A percentile compares a stretch with the other conserved stretches of the same genome.
phyloP scores from a whole-genome alignment of 2,113 vertebrate genomes.

The Bubo scandiacus region DNA sequence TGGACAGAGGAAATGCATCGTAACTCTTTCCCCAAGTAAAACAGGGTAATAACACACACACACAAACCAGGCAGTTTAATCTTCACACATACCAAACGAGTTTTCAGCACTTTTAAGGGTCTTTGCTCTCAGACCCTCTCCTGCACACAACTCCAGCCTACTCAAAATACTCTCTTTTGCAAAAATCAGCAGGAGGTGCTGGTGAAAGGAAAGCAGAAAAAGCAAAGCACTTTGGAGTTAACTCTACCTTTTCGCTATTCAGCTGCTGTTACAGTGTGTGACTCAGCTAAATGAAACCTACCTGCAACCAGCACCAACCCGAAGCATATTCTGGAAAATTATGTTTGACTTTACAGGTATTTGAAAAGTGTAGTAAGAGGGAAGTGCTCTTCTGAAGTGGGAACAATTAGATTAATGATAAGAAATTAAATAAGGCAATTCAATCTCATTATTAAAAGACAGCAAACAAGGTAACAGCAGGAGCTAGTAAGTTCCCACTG shows the following conservation, averaged over 20 bases:
- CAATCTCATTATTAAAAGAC: background rate
- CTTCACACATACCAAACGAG: background rate
- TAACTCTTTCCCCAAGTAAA: background rate
- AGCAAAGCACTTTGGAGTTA: background rate
- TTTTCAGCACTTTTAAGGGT: background rate
- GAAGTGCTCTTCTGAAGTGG: background rate
- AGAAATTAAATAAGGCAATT: background rate
- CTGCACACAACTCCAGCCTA: background rate
- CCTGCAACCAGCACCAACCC: background rate
- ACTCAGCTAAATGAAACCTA: background rate
- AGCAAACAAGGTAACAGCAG: background rate
- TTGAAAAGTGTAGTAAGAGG: background rate
- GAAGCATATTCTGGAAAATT: background rate
- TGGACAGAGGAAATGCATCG: background rate
- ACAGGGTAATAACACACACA: background rate
- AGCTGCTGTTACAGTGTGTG: background rate
- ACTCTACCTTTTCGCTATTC: background rate
- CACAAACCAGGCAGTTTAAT: background rate
- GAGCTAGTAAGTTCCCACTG: background rate
- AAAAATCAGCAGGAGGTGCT: background rate
- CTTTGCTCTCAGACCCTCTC: background rate
- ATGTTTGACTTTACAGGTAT: background rate
- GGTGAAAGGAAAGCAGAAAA: background rate
- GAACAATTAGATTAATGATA: background rate
- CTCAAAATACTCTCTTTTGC: background rate